A percentile compares a stretch with the other conserved stretches of the same genome.
These are phyloP conservation scores for Synanthedon andrenaeformis DNA, from an alignment of 2,888 invertebrate genomes.

Conservation along the genomic window DNA sequence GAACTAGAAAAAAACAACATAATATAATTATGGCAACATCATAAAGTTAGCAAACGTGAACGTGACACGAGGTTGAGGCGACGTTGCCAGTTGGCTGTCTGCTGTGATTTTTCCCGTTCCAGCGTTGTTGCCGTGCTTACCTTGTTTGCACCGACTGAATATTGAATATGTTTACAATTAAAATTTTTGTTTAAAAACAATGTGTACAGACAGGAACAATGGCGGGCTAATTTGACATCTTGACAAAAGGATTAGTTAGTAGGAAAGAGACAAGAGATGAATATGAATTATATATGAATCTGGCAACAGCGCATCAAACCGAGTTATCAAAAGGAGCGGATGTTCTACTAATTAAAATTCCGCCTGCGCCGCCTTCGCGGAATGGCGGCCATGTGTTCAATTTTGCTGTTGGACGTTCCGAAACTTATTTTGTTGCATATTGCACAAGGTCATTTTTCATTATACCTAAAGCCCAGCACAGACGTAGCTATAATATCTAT, in stretches of 20 bases:
- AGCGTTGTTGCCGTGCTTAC: constrained; percentile 50
- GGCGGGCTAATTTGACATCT: neutral
- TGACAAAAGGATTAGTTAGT: neutral
- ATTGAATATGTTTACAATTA: neutral
- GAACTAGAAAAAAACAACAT: constrained; percentile 61
- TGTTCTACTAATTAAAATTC: constrained; percentile 72
- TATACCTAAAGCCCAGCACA: constrained; percentile 8
- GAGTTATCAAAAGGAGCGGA: constrained; percentile 56
- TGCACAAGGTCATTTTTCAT: constrained; percentile 65
- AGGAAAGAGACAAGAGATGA: constrained; percentile 36
- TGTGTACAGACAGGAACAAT: neutral
- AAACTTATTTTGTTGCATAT: constrained; percentile 63
- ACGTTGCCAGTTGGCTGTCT: constrained; percentile 49
- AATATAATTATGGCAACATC: constrained; percentile 61
- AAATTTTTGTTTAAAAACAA: neutral
- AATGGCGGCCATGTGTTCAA: constrained; percentile 69
- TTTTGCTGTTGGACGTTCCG: constrained; percentile 53
- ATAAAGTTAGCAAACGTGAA: constrained; percentile 38
- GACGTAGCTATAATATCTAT: too few species aligned
- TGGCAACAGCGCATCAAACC: constrained; percentile 60
- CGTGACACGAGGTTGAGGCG: constrained; percentile 49
- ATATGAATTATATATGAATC: constrained; percentile 22
- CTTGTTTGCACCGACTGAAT: constrained; percentile 13
- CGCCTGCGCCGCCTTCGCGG: constrained; percentile 70
- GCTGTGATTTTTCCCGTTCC: constrained; percentile 49